Base-by-base conservation (phyloP, 35 echinoderm and acorn worm species). In the Ptychodera flava region DNA sequence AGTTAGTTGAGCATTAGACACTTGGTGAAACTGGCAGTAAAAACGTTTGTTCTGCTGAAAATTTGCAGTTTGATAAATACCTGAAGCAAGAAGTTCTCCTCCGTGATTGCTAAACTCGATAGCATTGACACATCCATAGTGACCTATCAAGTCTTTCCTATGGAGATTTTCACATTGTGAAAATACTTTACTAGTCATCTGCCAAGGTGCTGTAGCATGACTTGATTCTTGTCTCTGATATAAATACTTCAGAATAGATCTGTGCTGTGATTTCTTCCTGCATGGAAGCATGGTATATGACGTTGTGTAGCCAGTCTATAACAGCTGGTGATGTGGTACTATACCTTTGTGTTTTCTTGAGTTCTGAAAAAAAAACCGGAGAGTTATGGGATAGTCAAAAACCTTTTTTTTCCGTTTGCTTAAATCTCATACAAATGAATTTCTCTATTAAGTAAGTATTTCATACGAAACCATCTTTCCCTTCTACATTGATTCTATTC, bases 61-160 rank as follows among this genome's bases (percentile, higher is more conserved):
- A n/a, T n/a, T n/a, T n/a, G n/a, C n/a, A n/a, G n/a, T n/a, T n/a
- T 28, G 10, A 84, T 30, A 28, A 85, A 89, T 85, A 93, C 95
- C 95, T 76, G 95, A 97, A 75, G 89, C 90, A 16, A 97, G 75
- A 16, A 92, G 89, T 37, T 97, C 77, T 31, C 95, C 95, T n/a
- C 95, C 95, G 38, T 93, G 93, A 64, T 97, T 93, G 90, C 95
- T 97, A 85, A 97, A 97, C 86, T 97, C 95, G 33, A 97, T 93
- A 12, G 95, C 95, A 81, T 97, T 97, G 0, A 97, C 92, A 83
- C 95, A 97, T 31, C 95, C 95, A 81, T 85, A 97, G 38, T 97
- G 95, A 29, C 95, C 95, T 27, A 90, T 81, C 45, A 97, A 78
- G 77, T 91, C 89, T 27, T 33, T 81, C 36, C 87, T 91, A 78